Evolutionary conservation across 2,113 vertebrate genomes (phyloP).

Genomic region (Megatriorchis doriae): DNA sequence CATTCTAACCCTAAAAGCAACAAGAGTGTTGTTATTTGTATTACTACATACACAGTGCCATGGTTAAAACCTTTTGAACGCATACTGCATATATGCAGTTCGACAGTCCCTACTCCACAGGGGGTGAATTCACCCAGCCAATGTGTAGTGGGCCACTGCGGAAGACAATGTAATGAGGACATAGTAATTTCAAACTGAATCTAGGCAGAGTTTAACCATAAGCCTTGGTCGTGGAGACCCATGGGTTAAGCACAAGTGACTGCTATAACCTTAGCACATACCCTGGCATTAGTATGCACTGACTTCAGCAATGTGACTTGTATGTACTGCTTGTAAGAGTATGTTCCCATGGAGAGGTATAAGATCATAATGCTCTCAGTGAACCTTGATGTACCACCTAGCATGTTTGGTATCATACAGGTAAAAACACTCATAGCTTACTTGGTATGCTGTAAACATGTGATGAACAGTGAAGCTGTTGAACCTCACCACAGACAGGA

Average conservation of each 20-base stretch:
- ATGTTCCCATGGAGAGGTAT: background rate
- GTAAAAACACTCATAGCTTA: background rate
- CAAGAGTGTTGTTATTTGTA: background rate
- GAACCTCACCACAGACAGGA: background rate
- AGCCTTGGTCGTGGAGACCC: background rate
- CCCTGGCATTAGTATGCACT: background rate
- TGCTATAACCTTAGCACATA: background rate
- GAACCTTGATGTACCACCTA: background rate
- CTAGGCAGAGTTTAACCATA: background rate
- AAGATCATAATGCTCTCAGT: fast-evolving
- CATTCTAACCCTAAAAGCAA: background rate
- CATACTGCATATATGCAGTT: background rate
- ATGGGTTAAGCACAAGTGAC: background rate
- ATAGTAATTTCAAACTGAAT: background rate
- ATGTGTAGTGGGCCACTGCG: background rate
- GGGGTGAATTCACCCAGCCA: background rate
- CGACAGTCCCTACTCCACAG: background rate
- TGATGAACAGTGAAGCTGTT: background rate
- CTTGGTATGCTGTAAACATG: background rate
- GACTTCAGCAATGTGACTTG: background rate
- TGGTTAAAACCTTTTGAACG: background rate
- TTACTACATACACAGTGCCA: background rate
- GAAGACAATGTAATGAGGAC: background rate
- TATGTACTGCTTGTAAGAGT: background rate
- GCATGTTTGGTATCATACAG: background rate